phyloP scores from a whole-genome alignment of 2,113 vertebrate species.

The Junco hyemalis region DNA sequence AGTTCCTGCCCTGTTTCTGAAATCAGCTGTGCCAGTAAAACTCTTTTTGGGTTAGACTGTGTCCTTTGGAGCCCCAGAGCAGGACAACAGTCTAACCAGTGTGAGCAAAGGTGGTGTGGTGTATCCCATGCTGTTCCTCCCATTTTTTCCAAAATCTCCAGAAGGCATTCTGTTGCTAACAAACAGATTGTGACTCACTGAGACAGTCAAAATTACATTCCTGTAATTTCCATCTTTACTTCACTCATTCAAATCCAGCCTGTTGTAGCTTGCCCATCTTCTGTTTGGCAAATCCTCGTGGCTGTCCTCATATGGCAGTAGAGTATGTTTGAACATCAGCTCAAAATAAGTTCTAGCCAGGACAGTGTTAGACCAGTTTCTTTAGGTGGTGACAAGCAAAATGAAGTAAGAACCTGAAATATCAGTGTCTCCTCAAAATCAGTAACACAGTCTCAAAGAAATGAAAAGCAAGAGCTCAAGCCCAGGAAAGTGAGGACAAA shows the following conservation, averaged over 20 bases:
- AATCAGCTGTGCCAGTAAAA: background rate
- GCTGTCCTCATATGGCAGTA: background rate
- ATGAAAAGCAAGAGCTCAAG: background rate
- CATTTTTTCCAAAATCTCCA: background rate
- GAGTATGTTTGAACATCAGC: background rate
- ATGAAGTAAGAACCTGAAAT: background rate
- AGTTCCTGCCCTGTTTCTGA: background rate
- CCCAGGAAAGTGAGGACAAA: background rate
- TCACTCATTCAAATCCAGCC: background rate
- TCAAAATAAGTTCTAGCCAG: background rate
- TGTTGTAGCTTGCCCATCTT: background rate
- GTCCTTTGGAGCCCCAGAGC: background rate
- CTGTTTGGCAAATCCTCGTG: background rate
- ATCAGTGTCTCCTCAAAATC: background rate
- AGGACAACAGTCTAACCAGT: background rate
- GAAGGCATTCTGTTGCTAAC: background rate
- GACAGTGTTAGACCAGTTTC: background rate
- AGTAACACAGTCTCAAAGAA: background rate
- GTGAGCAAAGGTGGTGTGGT: background rate
- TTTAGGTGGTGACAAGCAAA: background rate
- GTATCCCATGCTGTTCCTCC: background rate
- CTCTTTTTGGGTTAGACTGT: background rate
- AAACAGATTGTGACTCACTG: constrained; percentile 22
- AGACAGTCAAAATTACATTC: background rate
- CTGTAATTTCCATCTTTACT: constrained; percentile 18